Percentiles rank a stretch among this genome's conserved stretches.
phyloP scores from a whole-genome alignment of 1,140 invertebrate species.

The Cepaea nemoralis region DNA sequence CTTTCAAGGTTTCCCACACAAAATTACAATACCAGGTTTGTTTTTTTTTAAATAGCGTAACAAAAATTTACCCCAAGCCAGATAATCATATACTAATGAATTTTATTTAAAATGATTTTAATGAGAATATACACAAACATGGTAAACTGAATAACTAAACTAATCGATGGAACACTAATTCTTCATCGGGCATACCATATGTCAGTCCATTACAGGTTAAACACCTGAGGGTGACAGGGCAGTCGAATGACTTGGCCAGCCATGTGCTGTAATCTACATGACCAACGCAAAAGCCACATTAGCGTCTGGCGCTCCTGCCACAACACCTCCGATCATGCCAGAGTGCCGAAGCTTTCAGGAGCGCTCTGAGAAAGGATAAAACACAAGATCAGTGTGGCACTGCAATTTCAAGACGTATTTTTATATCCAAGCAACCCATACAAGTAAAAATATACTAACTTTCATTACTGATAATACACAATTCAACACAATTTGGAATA shows the following conservation, averaged over 20 bases:
- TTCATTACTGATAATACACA: too few relatives aligned
- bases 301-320: not conserved
- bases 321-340: conserved; percentile 2
- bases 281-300: not conserved
- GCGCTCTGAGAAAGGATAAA: conserved; percentile 21
- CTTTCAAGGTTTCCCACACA: too few relatives aligned
- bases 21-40: too few relatives aligned
- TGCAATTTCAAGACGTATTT: not conserved
- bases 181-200: conserved; percentile 7
- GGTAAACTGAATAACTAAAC: not conserved
- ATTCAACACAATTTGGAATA: too few relatives aligned
- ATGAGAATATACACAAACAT: not conserved
- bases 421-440: too few relatives aligned
- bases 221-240: not conserved
- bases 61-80: too few relatives aligned
- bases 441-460: too few relatives aligned
- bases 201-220: not conserved
- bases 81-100: too few relatives aligned
- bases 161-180: not conserved
- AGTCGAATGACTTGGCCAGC: not conserved
- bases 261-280: not conserved
- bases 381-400: not conserved
- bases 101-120: not conserved
- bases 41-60: too few relatives aligned
- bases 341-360: conserved; percentile 3